These are phyloP conservation scores for Drosophila littoralis DNA, from an alignment of 1,140 invertebrate species.

Conservation along the genomic window DNA sequence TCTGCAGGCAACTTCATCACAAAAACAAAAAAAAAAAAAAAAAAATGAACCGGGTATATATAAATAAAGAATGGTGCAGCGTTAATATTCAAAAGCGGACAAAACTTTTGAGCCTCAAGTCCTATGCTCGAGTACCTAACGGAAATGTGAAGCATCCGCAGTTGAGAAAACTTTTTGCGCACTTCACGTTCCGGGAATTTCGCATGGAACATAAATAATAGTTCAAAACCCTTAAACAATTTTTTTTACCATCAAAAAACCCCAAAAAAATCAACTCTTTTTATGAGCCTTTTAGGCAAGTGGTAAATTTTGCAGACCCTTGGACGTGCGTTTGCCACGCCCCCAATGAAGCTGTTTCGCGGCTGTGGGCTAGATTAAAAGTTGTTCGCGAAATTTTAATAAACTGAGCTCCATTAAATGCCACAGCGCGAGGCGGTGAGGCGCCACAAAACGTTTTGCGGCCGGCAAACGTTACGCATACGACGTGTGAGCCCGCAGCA, in stretches of 20 bases:
- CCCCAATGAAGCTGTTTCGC: slow-evolving; percentile 22
- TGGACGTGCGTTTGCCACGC: slow-evolving; percentile 10
- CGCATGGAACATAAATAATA: slow-evolving; percentile 40
- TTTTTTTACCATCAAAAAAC: slow-evolving; percentile 2
- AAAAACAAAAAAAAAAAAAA: not conserved
- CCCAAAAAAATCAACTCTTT: slow-evolving; percentile 18
- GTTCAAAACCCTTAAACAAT: slow-evolving; percentile 19
- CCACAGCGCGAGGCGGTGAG: slow-evolving; percentile 11
- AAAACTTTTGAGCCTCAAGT: slow-evolving; percentile 32
- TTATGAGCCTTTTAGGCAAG: slow-evolving; percentile 28
- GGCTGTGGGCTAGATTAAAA: slow-evolving; percentile 47
- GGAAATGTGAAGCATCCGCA: slow-evolving; percentile 45
- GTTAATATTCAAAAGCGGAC: slow-evolving; percentile 41
- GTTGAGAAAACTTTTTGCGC: slow-evolving; percentile 39
- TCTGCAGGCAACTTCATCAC: slow-evolving; percentile 30
- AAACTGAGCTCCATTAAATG: slow-evolving; percentile 48
- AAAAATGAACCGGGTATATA: not conserved
- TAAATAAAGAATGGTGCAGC: not conserved
- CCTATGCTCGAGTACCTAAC: slow-evolving; percentile 29
- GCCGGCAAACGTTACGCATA: slow-evolving; percentile 46
- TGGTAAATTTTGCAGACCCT: slow-evolving; percentile 20
- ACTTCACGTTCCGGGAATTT: slow-evolving; percentile 11
- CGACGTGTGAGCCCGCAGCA: slow-evolving; percentile 33
- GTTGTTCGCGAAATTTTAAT: slow-evolving; percentile 54
- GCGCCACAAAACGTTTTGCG: slow-evolving; percentile 42